Percentiles rank a stretch among this genome's conserved stretches.
Evolutionary conservation across 64 coral and sea anemone species (phyloP).

Genomic region (Anthopleura sola): DNA sequence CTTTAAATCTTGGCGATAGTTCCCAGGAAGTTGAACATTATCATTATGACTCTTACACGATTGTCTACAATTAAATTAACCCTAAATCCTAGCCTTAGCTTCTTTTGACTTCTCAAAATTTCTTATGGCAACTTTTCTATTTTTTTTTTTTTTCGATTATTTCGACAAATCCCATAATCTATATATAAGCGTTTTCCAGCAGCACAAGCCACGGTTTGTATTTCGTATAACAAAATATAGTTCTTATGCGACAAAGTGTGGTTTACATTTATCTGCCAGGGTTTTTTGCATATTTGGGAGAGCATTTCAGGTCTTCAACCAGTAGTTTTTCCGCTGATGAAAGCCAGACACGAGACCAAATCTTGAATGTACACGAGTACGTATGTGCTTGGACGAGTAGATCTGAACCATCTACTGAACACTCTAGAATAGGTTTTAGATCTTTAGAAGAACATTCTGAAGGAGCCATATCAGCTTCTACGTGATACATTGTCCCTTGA

Average conservation of each 20-base stretch:
- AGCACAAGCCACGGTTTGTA: too few relatives aligned
- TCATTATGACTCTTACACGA: too few relatives aligned
- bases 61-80: too few relatives aligned
- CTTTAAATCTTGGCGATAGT: too few relatives aligned
- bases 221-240: background rate
- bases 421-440: background rate
- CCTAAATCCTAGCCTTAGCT: too few relatives aligned
- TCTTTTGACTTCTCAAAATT: too few relatives aligned
- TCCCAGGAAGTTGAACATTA: too few relatives aligned
- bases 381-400: background rate
- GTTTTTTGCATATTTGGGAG: background rate
- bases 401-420: background rate
- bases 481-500: constrained; percentile 17
- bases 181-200: too few relatives aligned
- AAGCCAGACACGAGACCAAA: constrained; percentile 39
- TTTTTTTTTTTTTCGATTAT: too few relatives aligned
- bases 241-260: background rate
- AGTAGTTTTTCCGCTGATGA: background rate
- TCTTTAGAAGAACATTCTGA: background rate
- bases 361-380: background rate
- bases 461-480: constrained; percentile 4
- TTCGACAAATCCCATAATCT: too few relatives aligned
- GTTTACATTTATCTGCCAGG: background rate
- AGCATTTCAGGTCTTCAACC: background rate
- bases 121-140: too few relatives aligned